These are phyloP conservation scores for Okamejei kenojei DNA, from an alignment of 2,797 vertebrate species.

Conservation along the genomic window DNA sequence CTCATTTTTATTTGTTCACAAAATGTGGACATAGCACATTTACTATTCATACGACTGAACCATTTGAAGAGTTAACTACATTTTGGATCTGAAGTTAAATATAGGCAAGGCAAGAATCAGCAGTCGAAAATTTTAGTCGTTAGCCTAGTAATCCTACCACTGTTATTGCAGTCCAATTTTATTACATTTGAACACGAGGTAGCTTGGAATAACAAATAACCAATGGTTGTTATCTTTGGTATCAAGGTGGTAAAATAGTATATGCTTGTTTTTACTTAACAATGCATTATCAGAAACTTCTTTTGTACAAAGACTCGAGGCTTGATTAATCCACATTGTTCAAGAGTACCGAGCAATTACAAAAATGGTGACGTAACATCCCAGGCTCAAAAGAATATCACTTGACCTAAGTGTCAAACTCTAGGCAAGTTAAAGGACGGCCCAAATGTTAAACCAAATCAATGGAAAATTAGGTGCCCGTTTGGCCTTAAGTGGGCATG, in stretches of 20 bases:
- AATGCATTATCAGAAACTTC: neutral
- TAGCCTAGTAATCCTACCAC: too few relatives aligned
- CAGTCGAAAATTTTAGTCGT: too few relatives aligned
- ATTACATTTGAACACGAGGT: neutral
- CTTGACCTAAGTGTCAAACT: neutral
- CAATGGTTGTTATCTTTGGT: neutral
- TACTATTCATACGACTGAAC: too few relatives aligned
- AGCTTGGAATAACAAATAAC: neutral
- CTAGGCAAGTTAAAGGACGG: neutral
- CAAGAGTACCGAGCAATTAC: neutral
- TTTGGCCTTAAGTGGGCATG: neutral
- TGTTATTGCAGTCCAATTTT: too few relatives aligned
- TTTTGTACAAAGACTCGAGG: neutral
- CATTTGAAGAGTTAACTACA: too few relatives aligned
- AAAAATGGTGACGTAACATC: neutral
- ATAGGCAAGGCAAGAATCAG: too few relatives aligned
- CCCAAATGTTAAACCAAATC: neutral
- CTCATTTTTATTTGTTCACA: too few relatives aligned
- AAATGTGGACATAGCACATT: too few relatives aligned
- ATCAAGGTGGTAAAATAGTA: neutral
- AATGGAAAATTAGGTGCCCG: neutral
- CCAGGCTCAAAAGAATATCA: neutral
- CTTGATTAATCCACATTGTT: neutral
- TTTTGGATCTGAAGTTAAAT: too few relatives aligned
- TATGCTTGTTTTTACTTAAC: neutral